Conservation (phyloP, 2,888 invertebrate species). For the Andrena praecox region DNA sequence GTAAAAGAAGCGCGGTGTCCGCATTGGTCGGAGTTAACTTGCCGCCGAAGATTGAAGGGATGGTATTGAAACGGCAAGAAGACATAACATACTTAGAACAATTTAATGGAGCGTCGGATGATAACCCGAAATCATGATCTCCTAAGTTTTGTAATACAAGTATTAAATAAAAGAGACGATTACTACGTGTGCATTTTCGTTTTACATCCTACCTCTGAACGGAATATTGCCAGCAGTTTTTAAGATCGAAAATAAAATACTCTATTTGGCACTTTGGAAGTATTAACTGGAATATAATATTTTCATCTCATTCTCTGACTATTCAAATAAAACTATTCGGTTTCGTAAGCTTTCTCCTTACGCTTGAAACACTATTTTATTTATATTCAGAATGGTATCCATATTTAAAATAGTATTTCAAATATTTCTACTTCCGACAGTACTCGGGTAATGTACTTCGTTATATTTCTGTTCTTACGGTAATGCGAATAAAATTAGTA, state of each 20-base stretch:
- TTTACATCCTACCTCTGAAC: too few species aligned
- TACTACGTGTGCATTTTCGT: too few species aligned
- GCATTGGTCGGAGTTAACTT: slow-evolving; percentile 72
- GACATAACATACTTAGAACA: slow-evolving; percentile 12
- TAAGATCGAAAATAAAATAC: slow-evolving; percentile 2
- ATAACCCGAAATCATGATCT: neutral
- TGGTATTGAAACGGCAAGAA: slow-evolving; percentile 54
- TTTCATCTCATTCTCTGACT: neutral
- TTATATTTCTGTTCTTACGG: too few species aligned
- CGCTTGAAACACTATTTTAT: too few species aligned
- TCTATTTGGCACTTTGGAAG: neutral
- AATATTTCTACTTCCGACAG: too few species aligned
- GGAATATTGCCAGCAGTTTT: neutral
- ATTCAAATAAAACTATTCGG: neutral
- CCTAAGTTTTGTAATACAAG: neutral
- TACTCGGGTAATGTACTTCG: too few species aligned
- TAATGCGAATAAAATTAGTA: too few species aligned
- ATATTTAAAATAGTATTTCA: too few species aligned
- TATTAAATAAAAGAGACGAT: neutral
- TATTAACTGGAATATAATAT: neutral
- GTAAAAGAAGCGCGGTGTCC: slow-evolving; percentile 71
- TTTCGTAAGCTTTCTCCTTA: too few species aligned
- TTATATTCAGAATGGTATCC: too few species aligned
- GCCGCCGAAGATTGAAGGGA: slow-evolving; percentile 56
- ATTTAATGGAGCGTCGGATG: neutral